phyloP scores from a whole-genome alignment of 2,113 vertebrate genomes.

The Catharus bicknelli region DNA sequence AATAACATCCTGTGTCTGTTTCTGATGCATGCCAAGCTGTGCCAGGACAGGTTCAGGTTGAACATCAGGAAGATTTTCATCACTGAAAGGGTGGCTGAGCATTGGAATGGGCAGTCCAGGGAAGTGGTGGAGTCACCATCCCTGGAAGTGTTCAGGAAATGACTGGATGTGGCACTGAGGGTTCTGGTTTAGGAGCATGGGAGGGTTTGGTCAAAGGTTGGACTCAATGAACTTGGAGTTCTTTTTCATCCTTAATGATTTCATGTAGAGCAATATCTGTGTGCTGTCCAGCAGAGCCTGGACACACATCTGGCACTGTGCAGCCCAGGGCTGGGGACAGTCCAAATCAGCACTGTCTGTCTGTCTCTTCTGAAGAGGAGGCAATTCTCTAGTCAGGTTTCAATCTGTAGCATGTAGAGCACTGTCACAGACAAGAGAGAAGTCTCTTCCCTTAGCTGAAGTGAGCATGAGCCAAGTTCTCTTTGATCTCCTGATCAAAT shows the following conservation, averaged over 20 bases:
- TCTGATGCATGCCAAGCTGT: no score
- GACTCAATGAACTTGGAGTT: no score
- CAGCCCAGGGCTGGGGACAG: background rate
- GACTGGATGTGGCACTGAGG: background rate
- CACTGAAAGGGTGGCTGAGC: background rate
- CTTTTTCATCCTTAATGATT: background rate
- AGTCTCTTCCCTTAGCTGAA: background rate
- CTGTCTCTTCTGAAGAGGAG: background rate
- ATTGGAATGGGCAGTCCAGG: background rate
- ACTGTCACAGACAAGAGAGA: background rate
- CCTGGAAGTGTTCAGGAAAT: background rate
- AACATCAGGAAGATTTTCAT: background rate
- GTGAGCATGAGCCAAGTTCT: background rate
- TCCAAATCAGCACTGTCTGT: background rate
- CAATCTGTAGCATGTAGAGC: fast-evolving
- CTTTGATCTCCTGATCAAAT: background rate
- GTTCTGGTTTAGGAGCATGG: background rate
- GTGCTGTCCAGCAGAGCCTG: background rate
- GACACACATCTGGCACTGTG: no score
- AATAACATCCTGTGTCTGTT: background rate
- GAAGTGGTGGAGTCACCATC: background rate
- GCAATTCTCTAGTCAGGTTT: background rate
- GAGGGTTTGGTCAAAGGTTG: background rate
- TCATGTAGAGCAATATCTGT: fast-evolving
- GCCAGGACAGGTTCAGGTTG: background rate